These are phyloP conservation scores for Aphidoletes aphidimyza DNA, from an alignment of 2,888 invertebrate species.

Conservation along the genomic window DNA sequence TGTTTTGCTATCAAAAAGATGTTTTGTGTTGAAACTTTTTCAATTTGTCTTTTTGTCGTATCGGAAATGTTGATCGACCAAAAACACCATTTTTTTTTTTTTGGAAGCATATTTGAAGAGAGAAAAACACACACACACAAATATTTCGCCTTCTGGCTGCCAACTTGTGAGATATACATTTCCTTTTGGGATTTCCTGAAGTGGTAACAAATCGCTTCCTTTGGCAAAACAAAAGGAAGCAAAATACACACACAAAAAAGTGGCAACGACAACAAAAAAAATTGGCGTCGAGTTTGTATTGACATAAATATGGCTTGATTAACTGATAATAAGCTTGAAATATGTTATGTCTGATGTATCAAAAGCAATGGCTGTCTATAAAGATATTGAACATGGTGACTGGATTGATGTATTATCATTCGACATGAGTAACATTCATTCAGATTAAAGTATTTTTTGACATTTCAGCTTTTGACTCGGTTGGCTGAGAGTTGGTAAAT, in stretches of 20 bases:
- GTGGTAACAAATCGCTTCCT: background rate
- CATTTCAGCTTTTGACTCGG: background rate
- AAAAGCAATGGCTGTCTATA: background rate
- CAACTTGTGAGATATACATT: background rate
- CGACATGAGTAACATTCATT: background rate
- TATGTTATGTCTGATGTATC: background rate
- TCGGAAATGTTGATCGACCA: background rate
- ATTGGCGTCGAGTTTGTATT: background rate
- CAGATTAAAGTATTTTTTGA: background rate
- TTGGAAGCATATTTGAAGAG: too few species aligned
- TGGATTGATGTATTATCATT: background rate
- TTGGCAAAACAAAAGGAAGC: background rate
- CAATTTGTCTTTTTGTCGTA: background rate
- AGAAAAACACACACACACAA: too few species aligned
- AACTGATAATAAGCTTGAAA: conserved; percentile 21
- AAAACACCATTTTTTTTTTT: conserved; percentile 5
- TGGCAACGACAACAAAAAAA: background rate
- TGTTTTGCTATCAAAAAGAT: background rate
- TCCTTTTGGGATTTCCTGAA: background rate
- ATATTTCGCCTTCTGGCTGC: background rate
- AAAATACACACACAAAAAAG: background rate
- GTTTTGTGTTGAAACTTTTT: background rate
- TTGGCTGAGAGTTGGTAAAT: too few species aligned
- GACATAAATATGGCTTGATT: conserved; percentile 1
- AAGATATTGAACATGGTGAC: background rate